Conservation (phyloP, 2,113 vertebrate species). For the Nycticryphes semicollaris region DNA sequence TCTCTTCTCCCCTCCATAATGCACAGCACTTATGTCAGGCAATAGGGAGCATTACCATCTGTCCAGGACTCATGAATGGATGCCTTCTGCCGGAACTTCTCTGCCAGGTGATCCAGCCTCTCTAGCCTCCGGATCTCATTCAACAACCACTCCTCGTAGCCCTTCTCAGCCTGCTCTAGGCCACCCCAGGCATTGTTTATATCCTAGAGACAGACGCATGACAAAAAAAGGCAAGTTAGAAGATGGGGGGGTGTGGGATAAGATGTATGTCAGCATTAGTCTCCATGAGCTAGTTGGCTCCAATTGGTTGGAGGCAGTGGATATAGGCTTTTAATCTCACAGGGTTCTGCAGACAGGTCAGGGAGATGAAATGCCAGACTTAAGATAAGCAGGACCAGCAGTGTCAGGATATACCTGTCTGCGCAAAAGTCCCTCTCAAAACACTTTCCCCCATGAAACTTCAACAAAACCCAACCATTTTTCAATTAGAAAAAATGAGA, state of each 20-base stretch:
- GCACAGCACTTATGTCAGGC: background rate
- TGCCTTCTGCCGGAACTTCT: constrained; percentile 98
- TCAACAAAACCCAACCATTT: background rate
- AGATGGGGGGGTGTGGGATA: background rate
- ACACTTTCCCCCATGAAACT: background rate
- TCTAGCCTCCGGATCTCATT: constrained; percentile 97
- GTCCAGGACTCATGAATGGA: constrained; percentile 98
- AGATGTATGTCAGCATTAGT: background rate
- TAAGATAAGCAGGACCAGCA: background rate
- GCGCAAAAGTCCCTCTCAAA: background rate
- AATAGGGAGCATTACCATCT: constrained; percentile 78
- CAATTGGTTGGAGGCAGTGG: background rate
- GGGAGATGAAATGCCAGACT: background rate
- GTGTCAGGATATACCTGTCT: background rate
- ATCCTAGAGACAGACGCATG: constrained; percentile 76
- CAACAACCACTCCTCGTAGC: constrained; percentile 97
- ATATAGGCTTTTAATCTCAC: background rate
- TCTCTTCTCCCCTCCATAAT: background rate
- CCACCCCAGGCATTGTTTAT: constrained; percentile 94
- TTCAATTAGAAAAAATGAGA: background rate
- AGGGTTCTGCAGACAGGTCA: background rate
- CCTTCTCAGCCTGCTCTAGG: constrained; percentile 96
- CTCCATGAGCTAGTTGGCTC: background rate
- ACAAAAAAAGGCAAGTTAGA: constrained; percentile 12
- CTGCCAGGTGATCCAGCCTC: constrained; percentile 94